Evolutionary conservation across 2,888 invertebrate genomes (phyloP).

Genomic region (Tetragonula carbonaria): DNA sequence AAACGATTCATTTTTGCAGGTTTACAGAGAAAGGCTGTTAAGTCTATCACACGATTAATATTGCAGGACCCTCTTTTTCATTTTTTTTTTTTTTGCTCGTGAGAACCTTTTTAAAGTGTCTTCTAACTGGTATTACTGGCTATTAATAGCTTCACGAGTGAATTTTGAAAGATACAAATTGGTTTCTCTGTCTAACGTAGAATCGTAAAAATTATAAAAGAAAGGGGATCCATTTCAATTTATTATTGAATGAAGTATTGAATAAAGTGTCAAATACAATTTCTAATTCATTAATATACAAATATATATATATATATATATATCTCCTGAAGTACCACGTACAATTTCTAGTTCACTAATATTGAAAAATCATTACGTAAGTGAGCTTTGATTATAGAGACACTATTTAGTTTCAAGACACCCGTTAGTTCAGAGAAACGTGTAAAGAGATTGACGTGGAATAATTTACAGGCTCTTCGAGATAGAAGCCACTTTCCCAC

Average conservation of each 20-base stretch:
- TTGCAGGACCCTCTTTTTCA: not conserved
- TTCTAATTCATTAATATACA: no score
- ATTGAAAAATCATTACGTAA: not conserved
- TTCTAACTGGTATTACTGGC: no score
- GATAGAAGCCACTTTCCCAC: constrained; percentile 89
- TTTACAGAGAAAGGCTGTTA: not conserved
- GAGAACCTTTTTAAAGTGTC: no score
- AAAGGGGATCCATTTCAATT: no score
- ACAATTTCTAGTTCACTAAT: not conserved
- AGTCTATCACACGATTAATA: not conserved
- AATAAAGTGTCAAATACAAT: not conserved
- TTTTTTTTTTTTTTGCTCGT: no score
- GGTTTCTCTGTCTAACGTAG: no score
- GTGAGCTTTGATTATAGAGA: not conserved
- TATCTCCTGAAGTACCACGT: no score
- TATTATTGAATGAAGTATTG: not conserved
- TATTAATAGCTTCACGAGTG: no score
- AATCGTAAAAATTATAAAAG: no score
- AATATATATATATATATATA: no score
- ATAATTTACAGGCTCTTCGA: constrained; percentile 88
- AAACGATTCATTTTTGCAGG: not conserved
- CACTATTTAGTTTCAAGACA: not conserved
- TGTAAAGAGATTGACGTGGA: not conserved
- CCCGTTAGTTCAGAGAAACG: not conserved
- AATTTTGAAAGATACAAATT: no score